These are phyloP conservation scores for Sinopyrophorus schimmeli DNA, from an alignment of 2,888 invertebrate genomes.

Conservation along the genomic window DNA sequence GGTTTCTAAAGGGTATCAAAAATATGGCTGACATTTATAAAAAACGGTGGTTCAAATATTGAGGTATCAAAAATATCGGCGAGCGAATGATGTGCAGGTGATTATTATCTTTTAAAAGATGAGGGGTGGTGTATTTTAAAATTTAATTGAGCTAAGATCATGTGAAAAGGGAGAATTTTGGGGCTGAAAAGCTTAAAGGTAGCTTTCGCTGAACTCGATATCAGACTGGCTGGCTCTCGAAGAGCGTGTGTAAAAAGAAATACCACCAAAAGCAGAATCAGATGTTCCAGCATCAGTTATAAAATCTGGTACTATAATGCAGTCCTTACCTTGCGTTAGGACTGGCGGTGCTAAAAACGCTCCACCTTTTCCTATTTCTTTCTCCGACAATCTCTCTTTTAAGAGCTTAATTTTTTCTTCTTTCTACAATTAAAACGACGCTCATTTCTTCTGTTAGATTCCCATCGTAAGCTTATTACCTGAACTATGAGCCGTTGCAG, in stretches of 20 bases:
- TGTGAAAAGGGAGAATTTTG: background rate
- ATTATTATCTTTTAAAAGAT: constrained; percentile 1
- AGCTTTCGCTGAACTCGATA: constrained; percentile 87
- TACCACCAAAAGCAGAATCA: constrained; percentile 71
- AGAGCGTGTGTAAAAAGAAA: constrained; percentile 77
- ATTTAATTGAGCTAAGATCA: background rate
- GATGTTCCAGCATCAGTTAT: constrained; percentile 78
- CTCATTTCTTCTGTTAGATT: too few relatives aligned
- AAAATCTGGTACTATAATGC: constrained; percentile 73
- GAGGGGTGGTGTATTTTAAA: background rate
- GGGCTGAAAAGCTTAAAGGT: constrained; percentile 61
- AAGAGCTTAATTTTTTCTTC: constrained; percentile 85
- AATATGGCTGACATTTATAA: constrained; percentile 23
- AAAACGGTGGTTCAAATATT: constrained; percentile 14
- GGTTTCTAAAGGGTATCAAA: constrained; percentile 16
- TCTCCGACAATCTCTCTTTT: constrained; percentile 79
- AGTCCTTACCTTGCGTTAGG: constrained; percentile 75
- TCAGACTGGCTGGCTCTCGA: constrained; percentile 84
- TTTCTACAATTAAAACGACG: constrained; percentile 65
- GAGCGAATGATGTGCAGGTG: constrained; percentile 17
- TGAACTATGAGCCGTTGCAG: constrained; percentile 92
- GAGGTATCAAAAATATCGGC: constrained; percentile 26
- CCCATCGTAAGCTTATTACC: too few relatives aligned
- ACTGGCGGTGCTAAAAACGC: constrained; percentile 28
- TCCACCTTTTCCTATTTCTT: constrained; percentile 65